Percentiles rank a stretch among this genome's conserved stretches.
Evolutionary conservation across 1,140 invertebrate species (phyloP).

Genomic region (Sycobia sp.): DNA sequence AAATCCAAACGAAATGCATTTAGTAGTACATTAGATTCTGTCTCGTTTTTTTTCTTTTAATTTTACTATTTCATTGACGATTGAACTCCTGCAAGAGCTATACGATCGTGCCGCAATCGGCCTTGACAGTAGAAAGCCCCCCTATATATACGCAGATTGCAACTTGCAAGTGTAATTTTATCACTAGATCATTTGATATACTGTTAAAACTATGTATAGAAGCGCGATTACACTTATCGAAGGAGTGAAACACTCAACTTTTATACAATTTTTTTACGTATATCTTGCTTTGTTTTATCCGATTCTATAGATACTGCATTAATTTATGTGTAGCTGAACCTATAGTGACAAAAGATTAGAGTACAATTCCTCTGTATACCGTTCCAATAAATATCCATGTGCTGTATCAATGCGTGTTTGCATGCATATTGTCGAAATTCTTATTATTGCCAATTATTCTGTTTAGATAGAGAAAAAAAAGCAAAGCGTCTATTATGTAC

Average conservation of each 20-base stretch:
- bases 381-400: slow-evolving; percentile 4
- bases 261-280: slow-evolving; percentile 6
- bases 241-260: not conserved
- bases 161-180: slow-evolving; percentile 17
- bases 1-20: too few species aligned
- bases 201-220: not conserved
- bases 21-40: slow-evolving; percentile 9
- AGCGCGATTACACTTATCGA: not conserved
- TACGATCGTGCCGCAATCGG: too few species aligned
- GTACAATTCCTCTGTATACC: too few species aligned
- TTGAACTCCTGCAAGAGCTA: not conserved
- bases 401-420: slow-evolving; percentile 25
- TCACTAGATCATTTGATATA: not conserved
- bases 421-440: slow-evolving; percentile 21
- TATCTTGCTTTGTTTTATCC: too few species aligned
- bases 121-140: slow-evolving; percentile 19
- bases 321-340: too few species aligned
- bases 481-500: slow-evolving; percentile 26
- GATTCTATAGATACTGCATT: slow-evolving; percentile 1
- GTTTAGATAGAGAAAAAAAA: too few species aligned
- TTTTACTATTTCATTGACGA: too few species aligned
- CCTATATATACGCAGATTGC: too few species aligned
- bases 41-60: not conserved
- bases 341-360: too few species aligned
- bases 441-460: not conserved